Evolutionary conservation across 2,113 vertebrate species (phyloP).

Genomic region (Pholis gunnellus): DNA sequence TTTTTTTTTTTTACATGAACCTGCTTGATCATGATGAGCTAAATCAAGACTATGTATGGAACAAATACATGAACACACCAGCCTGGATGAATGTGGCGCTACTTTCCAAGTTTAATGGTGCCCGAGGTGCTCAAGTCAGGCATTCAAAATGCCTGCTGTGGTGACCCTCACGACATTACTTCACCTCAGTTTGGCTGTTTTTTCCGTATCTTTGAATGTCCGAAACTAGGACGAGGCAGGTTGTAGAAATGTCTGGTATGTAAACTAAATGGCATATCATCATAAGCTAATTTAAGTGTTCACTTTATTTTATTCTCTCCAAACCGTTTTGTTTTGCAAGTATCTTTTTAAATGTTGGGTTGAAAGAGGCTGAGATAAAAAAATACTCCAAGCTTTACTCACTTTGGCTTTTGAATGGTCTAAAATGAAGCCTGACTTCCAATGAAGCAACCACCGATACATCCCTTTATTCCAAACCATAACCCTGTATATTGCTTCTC

Average conservation of each 20-base stretch:
- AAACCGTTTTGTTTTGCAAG: background rate
- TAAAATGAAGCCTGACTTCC: background rate
- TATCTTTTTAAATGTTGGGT: background rate
- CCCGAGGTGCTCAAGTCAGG: constrained; percentile 23
- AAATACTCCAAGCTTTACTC: constrained; percentile 24
- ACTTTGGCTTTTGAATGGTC: constrained; percentile 13
- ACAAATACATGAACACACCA: constrained; percentile 15
- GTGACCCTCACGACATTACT: background rate
- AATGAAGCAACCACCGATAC: constrained; percentile 4
- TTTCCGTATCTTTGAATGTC: background rate
- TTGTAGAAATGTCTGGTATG: constrained; percentile 11
- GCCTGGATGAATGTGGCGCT: constrained; percentile 49
- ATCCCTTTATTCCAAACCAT: constrained; percentile 28
- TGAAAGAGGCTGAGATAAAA: constrained; percentile 21
- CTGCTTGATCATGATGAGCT: constrained; percentile 12
- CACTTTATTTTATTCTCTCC: background rate
- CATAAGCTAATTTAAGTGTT: constrained; percentile 41
- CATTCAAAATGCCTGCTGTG: constrained; percentile 1
- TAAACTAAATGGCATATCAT: constrained; percentile 55
- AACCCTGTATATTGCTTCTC: constrained; percentile 35
- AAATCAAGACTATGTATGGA: constrained; percentile 40
- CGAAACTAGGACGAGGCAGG: background rate
- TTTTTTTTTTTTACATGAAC: no score
- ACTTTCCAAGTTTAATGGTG: constrained; percentile 2
- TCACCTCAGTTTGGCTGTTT: constrained; percentile 36